Conservation (phyloP, 92 coral and sea anemone species). For the Diadumene lineata region DNA sequence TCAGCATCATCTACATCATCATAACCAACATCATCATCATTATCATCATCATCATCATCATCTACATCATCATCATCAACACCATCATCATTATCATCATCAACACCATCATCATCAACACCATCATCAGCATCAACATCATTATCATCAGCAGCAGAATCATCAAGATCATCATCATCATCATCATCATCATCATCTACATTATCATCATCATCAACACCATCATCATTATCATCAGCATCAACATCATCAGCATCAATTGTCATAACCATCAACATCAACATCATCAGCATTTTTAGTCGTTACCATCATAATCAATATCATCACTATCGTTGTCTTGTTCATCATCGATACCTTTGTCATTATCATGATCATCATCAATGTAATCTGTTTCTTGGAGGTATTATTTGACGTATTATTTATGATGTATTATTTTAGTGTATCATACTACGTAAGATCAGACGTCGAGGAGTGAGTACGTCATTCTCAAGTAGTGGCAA, state of each 20-base stretch:
- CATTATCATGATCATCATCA: neutral
- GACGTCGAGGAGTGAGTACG: slow-evolving; percentile 35
- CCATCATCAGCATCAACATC: neutral
- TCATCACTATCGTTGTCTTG: neutral
- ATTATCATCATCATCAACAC: neutral
- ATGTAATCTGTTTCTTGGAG: too few species aligned
- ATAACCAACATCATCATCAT: neutral
- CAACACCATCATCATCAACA: neutral
- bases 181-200: neutral
- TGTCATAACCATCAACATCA: neutral
- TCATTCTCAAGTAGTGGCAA: slow-evolving; percentile 22
- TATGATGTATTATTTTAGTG: slow-evolving; percentile 10
- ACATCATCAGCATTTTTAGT: neutral
- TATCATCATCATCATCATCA: neutral
- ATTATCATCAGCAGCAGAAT: neutral
- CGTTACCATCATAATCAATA: neutral
- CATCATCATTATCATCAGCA: neutral
- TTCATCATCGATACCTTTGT: neutral
- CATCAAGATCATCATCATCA: neutral
- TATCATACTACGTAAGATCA: slow-evolving; percentile 40
- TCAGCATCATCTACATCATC: neutral
- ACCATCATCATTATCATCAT: neutral
- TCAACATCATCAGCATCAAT: neutral
- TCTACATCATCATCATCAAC: neutral
- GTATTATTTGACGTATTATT: too few species aligned